Base-by-base conservation (phyloP, 2,888 invertebrate genomes). In the Hipparchia semele region DNA sequence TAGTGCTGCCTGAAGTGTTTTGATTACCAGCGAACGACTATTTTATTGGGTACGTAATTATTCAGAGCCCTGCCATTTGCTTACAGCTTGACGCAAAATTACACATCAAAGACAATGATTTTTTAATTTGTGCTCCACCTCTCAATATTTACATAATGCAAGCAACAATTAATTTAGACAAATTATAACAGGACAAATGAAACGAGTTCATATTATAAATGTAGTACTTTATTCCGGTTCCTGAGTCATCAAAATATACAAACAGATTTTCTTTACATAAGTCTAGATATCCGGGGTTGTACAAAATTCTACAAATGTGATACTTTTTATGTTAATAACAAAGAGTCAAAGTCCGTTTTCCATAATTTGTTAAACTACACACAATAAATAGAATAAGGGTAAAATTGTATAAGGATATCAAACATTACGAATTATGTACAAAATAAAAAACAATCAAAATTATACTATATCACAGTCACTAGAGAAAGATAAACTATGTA, bases 381-480 rank as follows among this genome's bases (percentile, higher is more conserved):
- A 82, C 83, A 89, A 89, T 91, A 91, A 89, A 89, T 86, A 84
- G 79, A 79, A 83, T 88, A 83, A 83, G 83, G 84, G 85, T 90
- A 91, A 92, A 93, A 90, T 91, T 94, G 93, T 94, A 94, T 90
- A 94, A 89, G 87, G 88, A 86, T 94, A 94, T 92, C 92, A 93
- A 93, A 93, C 81, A 87, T 89, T 87, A 86, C 77, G 85, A 90
- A 89, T 84, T 92, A 92, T 92, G 79, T 91, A 92, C 90, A 91
- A 90, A 89, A 89, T 85, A 82, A 88, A 86, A 83, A 84, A 83
- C 81, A 80, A 86, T 83, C 85, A 86, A 82, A 92, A 92, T 92
- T 91, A 92, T 90, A 89, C 90, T 92, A 92, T 94, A 94, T 94
- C 93, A 94, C 93, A 94, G 93, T 91, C 87, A 87, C 93, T 94